These are phyloP conservation scores for Coracias cyanogaster DNA, from an alignment of 2,797 vertebrate genomes.

Conservation along the genomic window DNA sequence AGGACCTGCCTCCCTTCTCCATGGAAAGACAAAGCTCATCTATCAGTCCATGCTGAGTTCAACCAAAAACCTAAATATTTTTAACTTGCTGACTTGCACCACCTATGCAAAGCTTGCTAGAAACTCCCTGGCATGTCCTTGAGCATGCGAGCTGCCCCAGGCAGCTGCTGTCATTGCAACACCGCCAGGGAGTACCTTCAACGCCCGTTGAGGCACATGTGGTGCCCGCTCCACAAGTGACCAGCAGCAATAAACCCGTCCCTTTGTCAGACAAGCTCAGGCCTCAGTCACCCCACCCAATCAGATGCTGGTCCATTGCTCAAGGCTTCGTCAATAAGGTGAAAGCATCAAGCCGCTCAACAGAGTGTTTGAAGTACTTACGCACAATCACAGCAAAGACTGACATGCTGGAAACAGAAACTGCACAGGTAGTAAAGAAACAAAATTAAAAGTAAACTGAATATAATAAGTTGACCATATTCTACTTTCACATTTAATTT, in stretches of 20 bases:
- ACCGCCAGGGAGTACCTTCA: not conserved
- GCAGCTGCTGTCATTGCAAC: not conserved
- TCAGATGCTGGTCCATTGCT: no score
- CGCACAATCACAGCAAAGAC: not conserved
- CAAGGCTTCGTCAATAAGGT: not conserved
- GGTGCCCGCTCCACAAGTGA: accelerated
- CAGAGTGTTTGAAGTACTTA: accelerated
- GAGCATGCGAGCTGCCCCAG: not conserved
- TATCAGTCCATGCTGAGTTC: not conserved
- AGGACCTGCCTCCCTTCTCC: not conserved
- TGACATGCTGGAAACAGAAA: not conserved
- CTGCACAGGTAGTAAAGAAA: not conserved
- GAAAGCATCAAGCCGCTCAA: not conserved
- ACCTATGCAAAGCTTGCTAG: not conserved
- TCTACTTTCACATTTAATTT: not conserved
- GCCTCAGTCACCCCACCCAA: accelerated
- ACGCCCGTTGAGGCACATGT: accelerated
- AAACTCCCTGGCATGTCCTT: not conserved
- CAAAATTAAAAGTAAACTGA: not conserved
- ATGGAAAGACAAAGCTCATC: not conserved
- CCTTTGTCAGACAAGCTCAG: accelerated
- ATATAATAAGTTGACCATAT: not conserved
- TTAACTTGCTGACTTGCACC: not conserved
- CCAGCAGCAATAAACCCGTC: not conserved
- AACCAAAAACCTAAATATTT: not conserved